Evolutionary conservation across 2,113 vertebrate genomes (phyloP), one percentile per base, ranked within the genome.

Genomic region (Gasterosteus aculeatus): DNA sequence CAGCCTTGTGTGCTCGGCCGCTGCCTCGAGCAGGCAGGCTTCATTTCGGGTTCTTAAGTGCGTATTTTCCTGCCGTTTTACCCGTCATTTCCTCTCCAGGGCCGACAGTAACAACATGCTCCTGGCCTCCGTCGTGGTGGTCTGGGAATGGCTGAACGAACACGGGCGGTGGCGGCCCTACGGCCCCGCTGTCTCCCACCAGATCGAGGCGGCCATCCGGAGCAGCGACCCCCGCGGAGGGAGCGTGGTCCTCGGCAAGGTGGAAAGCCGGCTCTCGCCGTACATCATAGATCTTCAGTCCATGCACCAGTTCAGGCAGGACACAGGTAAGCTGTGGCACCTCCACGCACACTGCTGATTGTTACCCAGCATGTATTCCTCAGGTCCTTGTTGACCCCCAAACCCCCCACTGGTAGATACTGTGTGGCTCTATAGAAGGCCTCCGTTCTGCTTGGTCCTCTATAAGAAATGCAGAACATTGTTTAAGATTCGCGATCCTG

Each of bases 91-190:
- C 46, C 22, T 62, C 35, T 31, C 47, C 83, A 93, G 91, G 89
- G 86, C 85, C 85, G 90, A 80, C 84, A 85, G 64, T 86, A 90
- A 87, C 88, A 88, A 78, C 85, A 96, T 96, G 95, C 94, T 96
- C 88, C 91, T 95, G 90, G 94, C 95, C 87, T 95, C 96, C 51
- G 95, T 95, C 10, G 96, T 96, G 87, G 96, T 96, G 90, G 96
- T 97, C 79, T 97, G 96, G 96, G 96, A 97, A 95, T 97, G 96
- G 96, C 92, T 97, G 83, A 97, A 96, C 93, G 96, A 97, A 73
- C 96, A 97, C 94, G 95, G 96, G 33, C 96, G 96, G 69, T 97
- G 96, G 96, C 93, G 96, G 85, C 96, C 96, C 85, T 97, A 97
- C 94, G 94, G 96, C 93, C 93, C 96, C 22, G 94, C 94, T 16